Base-by-base conservation (phyloP, 2,888 invertebrate species). In the Petrolisthes manimaculis region DNA sequence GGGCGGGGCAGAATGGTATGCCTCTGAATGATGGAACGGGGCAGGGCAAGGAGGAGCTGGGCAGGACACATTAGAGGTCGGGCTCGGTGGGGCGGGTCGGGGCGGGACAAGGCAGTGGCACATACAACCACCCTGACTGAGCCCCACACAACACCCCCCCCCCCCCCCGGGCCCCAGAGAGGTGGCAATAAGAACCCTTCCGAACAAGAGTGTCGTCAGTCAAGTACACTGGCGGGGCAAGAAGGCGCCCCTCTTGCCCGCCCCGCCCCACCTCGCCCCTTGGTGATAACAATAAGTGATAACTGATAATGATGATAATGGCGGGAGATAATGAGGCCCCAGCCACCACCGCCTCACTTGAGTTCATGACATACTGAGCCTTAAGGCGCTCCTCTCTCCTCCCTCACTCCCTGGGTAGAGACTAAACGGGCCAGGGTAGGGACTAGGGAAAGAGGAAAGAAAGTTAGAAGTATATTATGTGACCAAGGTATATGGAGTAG, bases 221-320 rank as follows among this genome's bases (percentile, higher is more conserved):
- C 37, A 24, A n/a, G n/a, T 8, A 24, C 67, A 14, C 78, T 56
- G 2, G 67, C 6, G 1, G 55, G 56, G 67, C 8, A 37, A 24
- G 18, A n/a, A n/a, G n/a, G n/a, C n/a, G n/a, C n/a, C n/a, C n/a
- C n/a, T n/a, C n/a, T n/a, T n/a, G n/a, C 9, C 83, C 53, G 18
- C 55, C 9, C 83, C 53, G 21, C 78, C 55, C 81, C n/a, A n/a
- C n/a, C 75, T 82, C 54, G 37, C 80, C 21, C 69, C 74, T 14
- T 24, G 71, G 69, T 78, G 86, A 87, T 87, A 87, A 87, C 86
- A 83, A 83, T 83, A 87, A 83, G 83, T 87, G 86, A 87, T 87
- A 87, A 87, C 83, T 87, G 86, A 87, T 87, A 87, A 87, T 87
- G 83, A 87, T 87, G 86, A 87, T 87, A 83, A 78, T 78, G 83